These are phyloP conservation scores for Leptinotarsa haldemani DNA, from an alignment of 2,888 invertebrate species.

Conservation along the genomic window DNA sequence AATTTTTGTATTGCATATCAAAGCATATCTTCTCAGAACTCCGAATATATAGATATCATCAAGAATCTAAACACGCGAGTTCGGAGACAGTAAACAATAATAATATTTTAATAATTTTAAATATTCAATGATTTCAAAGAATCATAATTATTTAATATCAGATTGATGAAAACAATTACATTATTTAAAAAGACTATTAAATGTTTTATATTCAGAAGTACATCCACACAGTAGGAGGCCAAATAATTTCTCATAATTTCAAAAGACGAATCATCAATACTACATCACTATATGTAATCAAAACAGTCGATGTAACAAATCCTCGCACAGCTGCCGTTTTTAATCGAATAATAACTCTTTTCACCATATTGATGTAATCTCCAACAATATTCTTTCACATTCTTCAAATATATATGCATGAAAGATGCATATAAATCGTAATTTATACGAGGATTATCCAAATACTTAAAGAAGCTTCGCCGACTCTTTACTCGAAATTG, in stretches of 20 bases:
- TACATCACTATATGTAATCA: constrained; percentile 5
- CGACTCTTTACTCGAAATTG: not conserved
- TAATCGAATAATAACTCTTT: constrained; percentile 13
- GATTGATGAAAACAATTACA: not conserved
- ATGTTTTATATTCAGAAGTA: constrained; percentile 1
- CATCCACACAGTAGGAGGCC: not conserved
- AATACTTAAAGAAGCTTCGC: not conserved
- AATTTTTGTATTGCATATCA: too few relatives aligned
- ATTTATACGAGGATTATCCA: not conserved
- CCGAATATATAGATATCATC: too few relatives aligned
- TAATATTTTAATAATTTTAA: not conserved
- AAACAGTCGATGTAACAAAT: constrained; percentile 6
- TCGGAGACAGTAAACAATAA: not conserved
- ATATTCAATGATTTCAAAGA: not conserved
- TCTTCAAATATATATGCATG: not conserved
- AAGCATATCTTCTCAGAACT: too few relatives aligned
- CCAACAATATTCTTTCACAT: constrained; percentile 3
- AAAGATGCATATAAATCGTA: not conserved
- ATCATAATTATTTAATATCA: not conserved
- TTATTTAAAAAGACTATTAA: not conserved
- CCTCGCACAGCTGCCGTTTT: constrained; percentile 4
- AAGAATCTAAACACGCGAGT: too few relatives aligned
- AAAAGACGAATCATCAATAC: constrained; percentile 4
- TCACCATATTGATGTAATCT: constrained; percentile 13
- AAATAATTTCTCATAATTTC: constrained; percentile 11